A percentile compares a stretch with the other conserved stretches of the same genome.
Conservation (phyloP, 2,888 invertebrate species). For the Chloroclysta siterata region DNA sequence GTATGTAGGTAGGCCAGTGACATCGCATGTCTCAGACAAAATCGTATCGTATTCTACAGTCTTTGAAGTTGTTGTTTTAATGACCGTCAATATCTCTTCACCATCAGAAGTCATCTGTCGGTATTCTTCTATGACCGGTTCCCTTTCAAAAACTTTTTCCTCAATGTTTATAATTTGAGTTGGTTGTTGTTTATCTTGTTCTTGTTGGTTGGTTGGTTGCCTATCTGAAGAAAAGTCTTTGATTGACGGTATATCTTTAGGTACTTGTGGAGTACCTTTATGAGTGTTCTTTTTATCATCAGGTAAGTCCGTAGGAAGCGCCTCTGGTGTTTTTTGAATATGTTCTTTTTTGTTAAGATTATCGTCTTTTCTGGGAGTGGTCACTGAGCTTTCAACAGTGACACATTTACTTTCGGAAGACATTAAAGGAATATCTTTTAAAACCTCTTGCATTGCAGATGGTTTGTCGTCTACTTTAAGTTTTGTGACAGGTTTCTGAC, state of each 20-base stretch:
- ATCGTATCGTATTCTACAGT: slow-evolving; percentile 52
- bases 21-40: slow-evolving; percentile 35
- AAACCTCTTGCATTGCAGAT: slow-evolving; percentile 21
- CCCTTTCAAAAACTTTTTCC: slow-evolving; percentile 47
- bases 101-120: slow-evolving; percentile 50
- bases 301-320: too few species aligned
- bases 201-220: slow-evolving; percentile 11
- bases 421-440: slow-evolving; percentile 17
- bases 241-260: background rate
- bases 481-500: slow-evolving; percentile 28
- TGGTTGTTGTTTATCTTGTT: slow-evolving; percentile 32
- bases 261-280: slow-evolving; percentile 21
- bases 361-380: slow-evolving; percentile 15
- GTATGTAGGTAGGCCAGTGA: slow-evolving; percentile 28
- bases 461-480: slow-evolving; percentile 22
- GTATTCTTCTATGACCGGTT: slow-evolving; percentile 55
- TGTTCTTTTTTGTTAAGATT: background rate
- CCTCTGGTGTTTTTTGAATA: background rate
- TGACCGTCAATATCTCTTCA: slow-evolving; percentile 56
- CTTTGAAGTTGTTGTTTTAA: slow-evolving; percentile 58
- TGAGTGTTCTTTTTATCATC: slow-evolving; percentile 32
- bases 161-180: slow-evolving; percentile 39
- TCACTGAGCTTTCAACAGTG: slow-evolving; percentile 24
- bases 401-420: slow-evolving; percentile 27
- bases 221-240: background rate